These are phyloP conservation scores for Hexactinellida sp. DNA, from an alignment of 37 sponge, comb jelly and placozoan species.

Conservation along the genomic window DNA sequence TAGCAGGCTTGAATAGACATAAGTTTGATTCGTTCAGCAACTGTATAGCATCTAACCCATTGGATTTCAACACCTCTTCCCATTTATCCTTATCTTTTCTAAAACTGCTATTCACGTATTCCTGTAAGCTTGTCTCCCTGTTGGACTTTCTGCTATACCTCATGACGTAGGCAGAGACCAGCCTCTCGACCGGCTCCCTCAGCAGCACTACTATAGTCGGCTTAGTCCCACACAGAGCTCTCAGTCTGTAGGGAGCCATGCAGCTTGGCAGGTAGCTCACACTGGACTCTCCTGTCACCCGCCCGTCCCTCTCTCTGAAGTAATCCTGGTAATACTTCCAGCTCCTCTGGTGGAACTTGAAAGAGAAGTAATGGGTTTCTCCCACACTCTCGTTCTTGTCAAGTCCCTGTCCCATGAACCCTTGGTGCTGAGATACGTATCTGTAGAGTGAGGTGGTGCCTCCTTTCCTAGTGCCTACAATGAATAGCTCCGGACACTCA, in stretches of 20 bases:
- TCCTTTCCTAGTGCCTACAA: slow-evolving; percentile 64
- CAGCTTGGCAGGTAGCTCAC: slow-evolving; percentile 7
- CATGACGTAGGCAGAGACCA: not conserved
- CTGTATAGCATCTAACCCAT: not conserved
- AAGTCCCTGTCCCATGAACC: slow-evolving; percentile 40
- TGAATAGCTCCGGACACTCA: slow-evolving; percentile 59
- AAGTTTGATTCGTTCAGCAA: not conserved
- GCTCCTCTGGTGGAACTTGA: slow-evolving; percentile 6
- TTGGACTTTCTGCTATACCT: not conserved
- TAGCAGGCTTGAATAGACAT: slow-evolving; percentile 3
- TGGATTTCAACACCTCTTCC: not conserved
- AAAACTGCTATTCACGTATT: not conserved
- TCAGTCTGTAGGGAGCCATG: slow-evolving; percentile 9
- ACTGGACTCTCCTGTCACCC: not conserved
- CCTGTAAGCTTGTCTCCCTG: not conserved
- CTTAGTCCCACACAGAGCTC: not conserved
- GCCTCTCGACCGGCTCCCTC: not conserved
- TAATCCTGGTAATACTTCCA: slow-evolving; percentile 33
- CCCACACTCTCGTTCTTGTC: slow-evolving; percentile 34
- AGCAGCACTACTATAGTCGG: not conserved
- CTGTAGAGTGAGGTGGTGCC: slow-evolving; percentile 62
- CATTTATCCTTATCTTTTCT: not conserved
- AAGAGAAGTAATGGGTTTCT: slow-evolving; percentile 53
- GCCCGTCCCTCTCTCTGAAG: not conserved
- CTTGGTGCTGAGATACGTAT: slow-evolving; percentile 60